These are phyloP conservation scores for Nipponacmea schrenckii DNA, from an alignment of 2,888 invertebrate species.

Conservation along the genomic window DNA sequence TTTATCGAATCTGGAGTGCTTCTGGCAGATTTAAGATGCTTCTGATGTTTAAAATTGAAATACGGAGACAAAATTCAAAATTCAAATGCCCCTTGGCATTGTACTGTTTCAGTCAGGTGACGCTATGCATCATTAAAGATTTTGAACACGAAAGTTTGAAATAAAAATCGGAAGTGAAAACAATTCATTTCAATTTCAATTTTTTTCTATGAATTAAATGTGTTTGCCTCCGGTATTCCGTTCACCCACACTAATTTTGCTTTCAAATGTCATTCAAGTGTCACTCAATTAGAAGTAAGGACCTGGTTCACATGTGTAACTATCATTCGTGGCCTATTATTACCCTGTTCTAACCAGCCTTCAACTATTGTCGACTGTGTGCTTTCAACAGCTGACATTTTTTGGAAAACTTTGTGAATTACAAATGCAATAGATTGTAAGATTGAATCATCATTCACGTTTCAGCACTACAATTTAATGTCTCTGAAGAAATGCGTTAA, in stretches of 20 bases:
- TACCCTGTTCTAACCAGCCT: no score
- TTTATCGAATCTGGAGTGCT: no score
- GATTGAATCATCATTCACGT: no score
- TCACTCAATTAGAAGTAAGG: background rate
- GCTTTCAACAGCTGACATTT: no score
- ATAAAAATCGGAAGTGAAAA: background rate
- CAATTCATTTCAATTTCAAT: background rate
- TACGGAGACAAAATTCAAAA: no score
- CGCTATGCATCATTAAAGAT: background rate
- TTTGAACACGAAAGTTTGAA: background rate
- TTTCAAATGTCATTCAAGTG: slow-evolving; percentile 4
- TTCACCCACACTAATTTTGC: background rate
- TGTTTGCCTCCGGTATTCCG: background rate
- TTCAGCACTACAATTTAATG: no score
- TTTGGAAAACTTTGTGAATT: no score
- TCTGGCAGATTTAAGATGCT: no score
- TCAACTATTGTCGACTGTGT: no score
- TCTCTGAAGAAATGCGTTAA: no score
- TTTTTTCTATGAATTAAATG: background rate
- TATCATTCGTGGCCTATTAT: no score
- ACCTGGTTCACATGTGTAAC: background rate
- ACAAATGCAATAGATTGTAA: no score
- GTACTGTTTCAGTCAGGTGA: background rate
- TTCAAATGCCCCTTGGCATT: background rate
- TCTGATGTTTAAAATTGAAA: background rate